Evolutionary conservation across 1,140 invertebrate genomes (phyloP).

Genomic region (Kradibia gibbosae): DNA sequence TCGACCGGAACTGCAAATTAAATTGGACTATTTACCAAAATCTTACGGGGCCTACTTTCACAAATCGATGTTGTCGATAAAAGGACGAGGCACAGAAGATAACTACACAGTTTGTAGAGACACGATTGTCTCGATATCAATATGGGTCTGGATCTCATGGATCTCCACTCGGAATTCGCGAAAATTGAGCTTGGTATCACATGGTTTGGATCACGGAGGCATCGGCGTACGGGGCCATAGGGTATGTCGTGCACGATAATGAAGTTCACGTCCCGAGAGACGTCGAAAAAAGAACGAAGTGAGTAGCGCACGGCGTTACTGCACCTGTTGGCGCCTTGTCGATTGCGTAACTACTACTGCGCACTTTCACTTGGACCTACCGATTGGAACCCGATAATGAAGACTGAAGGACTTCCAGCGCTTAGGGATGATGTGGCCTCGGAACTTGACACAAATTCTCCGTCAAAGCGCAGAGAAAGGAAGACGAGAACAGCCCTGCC

Average conservation of each 20-base stretch:
- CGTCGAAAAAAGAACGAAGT: not conserved
- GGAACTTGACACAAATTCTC: constrained; percentile 35
- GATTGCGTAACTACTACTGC: not conserved
- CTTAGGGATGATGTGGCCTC: constrained; percentile 21
- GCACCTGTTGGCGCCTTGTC: not conserved
- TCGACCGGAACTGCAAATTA: not conserved
- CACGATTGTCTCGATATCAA: no score
- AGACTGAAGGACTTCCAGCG: not conserved
- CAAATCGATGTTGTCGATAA: not conserved
- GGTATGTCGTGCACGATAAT: not conserved
- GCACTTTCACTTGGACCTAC: not conserved
- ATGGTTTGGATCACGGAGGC: not conserved
- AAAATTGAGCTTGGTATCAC: not conserved
- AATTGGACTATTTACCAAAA: not conserved
- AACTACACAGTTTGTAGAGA: not conserved
- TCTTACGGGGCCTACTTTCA: not conserved
- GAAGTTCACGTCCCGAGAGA: not conserved
- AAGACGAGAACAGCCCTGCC: not conserved
- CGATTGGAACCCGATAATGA: not conserved
- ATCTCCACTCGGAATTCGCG: not conserved
- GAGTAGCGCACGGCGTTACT: not conserved
- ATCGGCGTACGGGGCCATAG: not conserved
- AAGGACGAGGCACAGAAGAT: not conserved
- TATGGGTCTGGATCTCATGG: no score
- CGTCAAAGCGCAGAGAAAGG: constrained; percentile 2